Evolutionary conservation across 2,113 vertebrate species (phyloP), one percentile per base, ranked within the genome.

Genomic region (Anolis sagrei): DNA sequence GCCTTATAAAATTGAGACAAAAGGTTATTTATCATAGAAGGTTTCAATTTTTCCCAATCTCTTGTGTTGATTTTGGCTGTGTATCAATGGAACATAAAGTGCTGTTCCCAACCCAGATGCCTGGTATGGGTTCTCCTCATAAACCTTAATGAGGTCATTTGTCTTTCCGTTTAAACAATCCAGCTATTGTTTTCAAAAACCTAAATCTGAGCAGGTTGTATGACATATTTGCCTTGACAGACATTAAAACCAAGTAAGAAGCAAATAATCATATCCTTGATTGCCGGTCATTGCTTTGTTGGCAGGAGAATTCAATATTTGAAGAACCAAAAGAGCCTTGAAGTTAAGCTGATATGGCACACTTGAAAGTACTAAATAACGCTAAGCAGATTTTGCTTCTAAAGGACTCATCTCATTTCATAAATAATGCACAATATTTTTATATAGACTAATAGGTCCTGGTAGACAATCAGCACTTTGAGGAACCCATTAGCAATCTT

Each of bases 341-440:
- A 79, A 82, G 70, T 74, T 49, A 86, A 64, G 21, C 27, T 86
- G 66, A 75, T 74, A 0, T 39, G 1, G 1, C 76, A 4, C 83
- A 66, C 34, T 86, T 73, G 48, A 83, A 76, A 76, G 36, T 84
- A 74, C 27, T 69, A n/a, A 84, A 69, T 34, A 88, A 84, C 81
- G 79, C 48, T 13, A 83, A 76, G 61, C 72, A 82, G 4, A 76
- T 86, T 87, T 79, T 87, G 27, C 36, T 58, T 82, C 79, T 44
- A 62, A 66, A 18, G 9, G 9, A 58, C 7, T 74, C 21, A 87
- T 83, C 16, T 5, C 74, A 36, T 82, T 88, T 82, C 4, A 7
- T 93, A 69, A 86, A 90, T 91, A 91, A 90, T 51, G 0, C 14
- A 36, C 75, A 21, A 58, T 74, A 39, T 76, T 84, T 93, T 88